These are phyloP conservation scores for Hycleus cichorii DNA, from an alignment of 1,140 invertebrate species.

Conservation along the genomic window DNA sequence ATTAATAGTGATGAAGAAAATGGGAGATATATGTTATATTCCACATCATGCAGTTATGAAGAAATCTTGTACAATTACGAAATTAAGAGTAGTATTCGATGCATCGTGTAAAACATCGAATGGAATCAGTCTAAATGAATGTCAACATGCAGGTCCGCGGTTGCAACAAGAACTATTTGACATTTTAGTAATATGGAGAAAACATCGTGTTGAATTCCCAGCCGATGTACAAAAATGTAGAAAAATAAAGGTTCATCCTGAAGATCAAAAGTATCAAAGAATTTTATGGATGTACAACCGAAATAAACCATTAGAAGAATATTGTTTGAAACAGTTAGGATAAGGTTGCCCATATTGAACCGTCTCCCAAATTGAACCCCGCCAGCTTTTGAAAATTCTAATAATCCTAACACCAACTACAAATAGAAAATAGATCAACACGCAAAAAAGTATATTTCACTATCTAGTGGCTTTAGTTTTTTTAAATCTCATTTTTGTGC, in stretches of 20 bases:
- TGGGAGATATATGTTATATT: slow-evolving; percentile 29
- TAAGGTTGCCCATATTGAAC: too few species aligned
- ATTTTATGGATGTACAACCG: neutral
- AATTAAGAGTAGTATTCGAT: slow-evolving; percentile 37
- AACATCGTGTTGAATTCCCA: slow-evolving; percentile 9
- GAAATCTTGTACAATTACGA: slow-evolving; percentile 19
- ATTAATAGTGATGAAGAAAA: too few species aligned
- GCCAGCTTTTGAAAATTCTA: too few species aligned
- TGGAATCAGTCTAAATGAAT: slow-evolving; percentile 34
- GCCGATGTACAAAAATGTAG: slow-evolving; percentile 15
- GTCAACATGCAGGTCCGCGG: slow-evolving; percentile 17
- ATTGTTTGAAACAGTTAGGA: neutral
- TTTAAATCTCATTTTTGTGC: too few species aligned
- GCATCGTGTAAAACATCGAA: slow-evolving; percentile 26
- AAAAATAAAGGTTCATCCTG: neutral
- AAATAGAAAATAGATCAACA: too few species aligned
- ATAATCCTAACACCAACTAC: too few species aligned
- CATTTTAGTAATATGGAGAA: slow-evolving; percentile 2
- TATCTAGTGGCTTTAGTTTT: too few species aligned
- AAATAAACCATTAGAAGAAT: neutral
- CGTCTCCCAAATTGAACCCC: too few species aligned
- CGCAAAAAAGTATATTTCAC: too few species aligned
- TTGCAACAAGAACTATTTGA: slow-evolving; percentile 6
- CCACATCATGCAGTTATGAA: slow-evolving; percentile 34
- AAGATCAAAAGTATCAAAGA: too few species aligned